phyloP scores from a whole-genome alignment of 2,888 invertebrate species.

The Hirtodrosophila alboralis region DNA sequence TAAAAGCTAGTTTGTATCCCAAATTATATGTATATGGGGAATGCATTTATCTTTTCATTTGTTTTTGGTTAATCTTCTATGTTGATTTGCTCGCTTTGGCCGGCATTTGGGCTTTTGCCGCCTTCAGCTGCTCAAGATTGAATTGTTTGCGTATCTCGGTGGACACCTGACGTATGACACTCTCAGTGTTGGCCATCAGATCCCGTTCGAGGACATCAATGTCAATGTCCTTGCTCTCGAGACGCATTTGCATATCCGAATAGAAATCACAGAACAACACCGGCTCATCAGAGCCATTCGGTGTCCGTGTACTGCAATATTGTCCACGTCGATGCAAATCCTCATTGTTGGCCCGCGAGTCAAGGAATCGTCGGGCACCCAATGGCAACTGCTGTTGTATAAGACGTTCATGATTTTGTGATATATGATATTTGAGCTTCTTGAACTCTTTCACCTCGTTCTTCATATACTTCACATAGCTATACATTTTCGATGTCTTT shows the following conservation, averaged over 20 bases:
- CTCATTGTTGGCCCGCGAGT: slow-evolving; percentile 75
- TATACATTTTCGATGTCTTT: slow-evolving; percentile 81
- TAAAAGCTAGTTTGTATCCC: slow-evolving; percentile 38
- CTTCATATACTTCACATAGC: slow-evolving; percentile 83
- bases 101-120: slow-evolving; percentile 71
- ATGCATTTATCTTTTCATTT: slow-evolving; percentile 31
- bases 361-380: slow-evolving; percentile 77
- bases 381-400: slow-evolving; percentile 82
- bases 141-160: slow-evolving; percentile 80
- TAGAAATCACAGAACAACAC: slow-evolving; percentile 84
- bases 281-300: slow-evolving; percentile 80
- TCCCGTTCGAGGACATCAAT: slow-evolving; percentile 82
- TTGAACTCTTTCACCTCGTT: slow-evolving; percentile 82
- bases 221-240: slow-evolving; percentile 82
- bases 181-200: slow-evolving; percentile 80
- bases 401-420: slow-evolving; percentile 79
- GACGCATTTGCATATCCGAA: slow-evolving; percentile 83
- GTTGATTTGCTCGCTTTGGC: slow-evolving; percentile 51
- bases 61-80: no score
- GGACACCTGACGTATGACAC: slow-evolving; percentile 79
- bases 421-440: slow-evolving; percentile 78
- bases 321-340: slow-evolving; percentile 82
- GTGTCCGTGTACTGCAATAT: slow-evolving; percentile 82
- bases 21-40: slow-evolving; percentile 39
- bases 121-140: slow-evolving; percentile 74